Conservation (phyloP, 2,113 vertebrate species). For the Xenus cinereus region DNA sequence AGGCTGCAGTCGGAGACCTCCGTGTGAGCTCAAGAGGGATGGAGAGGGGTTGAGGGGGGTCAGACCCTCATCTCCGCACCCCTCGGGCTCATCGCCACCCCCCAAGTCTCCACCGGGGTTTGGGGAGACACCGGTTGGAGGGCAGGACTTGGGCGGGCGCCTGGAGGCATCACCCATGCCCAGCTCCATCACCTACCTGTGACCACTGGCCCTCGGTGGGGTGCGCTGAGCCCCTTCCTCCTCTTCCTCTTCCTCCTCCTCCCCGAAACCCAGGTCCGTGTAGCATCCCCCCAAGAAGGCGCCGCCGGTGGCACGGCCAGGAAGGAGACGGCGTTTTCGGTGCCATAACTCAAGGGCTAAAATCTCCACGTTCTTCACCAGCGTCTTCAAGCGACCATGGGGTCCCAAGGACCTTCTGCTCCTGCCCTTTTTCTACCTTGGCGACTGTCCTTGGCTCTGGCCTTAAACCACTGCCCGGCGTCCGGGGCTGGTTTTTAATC, state of each 20-base stretch:
- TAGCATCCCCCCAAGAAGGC: not conserved
- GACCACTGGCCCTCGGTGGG: not conserved
- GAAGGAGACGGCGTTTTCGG: not conserved
- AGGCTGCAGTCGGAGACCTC: conserved; percentile 95
- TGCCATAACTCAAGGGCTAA: conserved; percentile 62
- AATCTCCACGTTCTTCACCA: conserved; percentile 9
- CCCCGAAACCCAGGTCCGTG: not conserved
- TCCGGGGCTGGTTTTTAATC: not conserved
- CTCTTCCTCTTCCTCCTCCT: not conserved
- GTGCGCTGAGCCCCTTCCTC: not conserved
- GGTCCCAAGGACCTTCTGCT: not conserved
- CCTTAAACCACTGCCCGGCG: not conserved
- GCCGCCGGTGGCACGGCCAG: not conserved
- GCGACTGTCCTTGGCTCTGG: not conserved
- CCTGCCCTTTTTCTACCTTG: not conserved
- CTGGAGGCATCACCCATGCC: not conserved
- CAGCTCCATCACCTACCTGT: not conserved
- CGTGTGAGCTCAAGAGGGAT: conserved; percentile 70
- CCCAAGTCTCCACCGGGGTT: conserved; percentile 6
- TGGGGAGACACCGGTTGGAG: not conserved
- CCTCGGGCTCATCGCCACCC: not conserved
- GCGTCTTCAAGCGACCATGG: not conserved
- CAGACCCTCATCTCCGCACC: not conserved
- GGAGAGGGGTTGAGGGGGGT: not conserved
- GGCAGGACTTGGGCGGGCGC: not conserved